Evolutionary conservation across 2,113 vertebrate species (phyloP).

Genomic region (Pandion haliaetus): DNA sequence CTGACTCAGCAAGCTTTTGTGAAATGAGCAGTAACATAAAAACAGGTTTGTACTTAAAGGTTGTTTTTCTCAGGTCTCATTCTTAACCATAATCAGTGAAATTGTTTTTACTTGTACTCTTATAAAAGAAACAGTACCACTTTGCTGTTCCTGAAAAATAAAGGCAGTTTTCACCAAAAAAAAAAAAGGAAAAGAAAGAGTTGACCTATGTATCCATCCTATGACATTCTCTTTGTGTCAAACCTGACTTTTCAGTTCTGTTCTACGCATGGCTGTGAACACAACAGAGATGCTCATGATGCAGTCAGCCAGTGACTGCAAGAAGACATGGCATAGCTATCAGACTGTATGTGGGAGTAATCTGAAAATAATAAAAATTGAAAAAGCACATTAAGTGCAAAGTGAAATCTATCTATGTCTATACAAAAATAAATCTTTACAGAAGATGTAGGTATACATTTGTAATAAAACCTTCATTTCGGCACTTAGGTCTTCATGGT

Average conservation of each 20-base stretch:
- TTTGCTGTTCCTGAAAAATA: conserved; percentile 18
- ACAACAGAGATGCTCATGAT: not conserved
- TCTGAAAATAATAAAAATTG: not conserved
- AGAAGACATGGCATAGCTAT: not conserved
- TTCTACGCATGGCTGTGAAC: not conserved
- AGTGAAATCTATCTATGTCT: not conserved
- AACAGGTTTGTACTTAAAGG: not conserved
- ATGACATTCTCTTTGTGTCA: not conserved
- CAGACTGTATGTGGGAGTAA: not conserved
- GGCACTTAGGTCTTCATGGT: not conserved
- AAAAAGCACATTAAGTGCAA: not conserved
- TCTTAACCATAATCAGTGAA: not conserved
- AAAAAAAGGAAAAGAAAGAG: not conserved
- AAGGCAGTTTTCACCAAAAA: not conserved
- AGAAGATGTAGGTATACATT: not conserved
- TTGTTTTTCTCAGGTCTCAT: not conserved
- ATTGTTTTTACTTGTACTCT: not conserved
- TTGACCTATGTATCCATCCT: not conserved
- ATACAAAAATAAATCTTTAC: not conserved
- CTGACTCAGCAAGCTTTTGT: not conserved
- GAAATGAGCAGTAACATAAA: not conserved
- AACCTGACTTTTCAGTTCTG: not conserved
- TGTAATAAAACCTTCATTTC: not conserved
- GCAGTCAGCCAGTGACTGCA: not conserved
- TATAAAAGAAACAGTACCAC: not conserved